These are phyloP conservation scores for Cebidichthys violaceus DNA, from an alignment of 2,113 vertebrate genomes.

Conservation along the genomic window DNA sequence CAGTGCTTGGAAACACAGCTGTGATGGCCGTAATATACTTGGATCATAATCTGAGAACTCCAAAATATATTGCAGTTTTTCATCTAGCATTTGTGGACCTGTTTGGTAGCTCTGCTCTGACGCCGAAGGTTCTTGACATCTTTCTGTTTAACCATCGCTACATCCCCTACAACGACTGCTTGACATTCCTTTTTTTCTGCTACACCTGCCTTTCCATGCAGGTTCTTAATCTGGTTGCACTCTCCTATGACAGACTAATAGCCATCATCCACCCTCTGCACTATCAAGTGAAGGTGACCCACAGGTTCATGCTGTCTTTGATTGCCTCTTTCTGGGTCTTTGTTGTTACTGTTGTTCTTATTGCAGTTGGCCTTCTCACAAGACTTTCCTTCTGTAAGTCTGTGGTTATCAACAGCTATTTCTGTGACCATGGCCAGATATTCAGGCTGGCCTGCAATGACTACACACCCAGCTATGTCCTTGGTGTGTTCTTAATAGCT, in stretches of 20 bases:
- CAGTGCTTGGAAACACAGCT: constrained; percentile 68
- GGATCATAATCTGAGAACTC: constrained; percentile 72
- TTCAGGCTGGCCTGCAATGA: constrained; percentile 76
- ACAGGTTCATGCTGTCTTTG: constrained; percentile 68
- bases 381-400: constrained; percentile 78
- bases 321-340: constrained; percentile 63
- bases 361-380: constrained; percentile 53
- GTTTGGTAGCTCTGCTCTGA: constrained; percentile 69
- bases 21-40: constrained; percentile 72
- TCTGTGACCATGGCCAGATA: constrained; percentile 75
- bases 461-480: constrained; percentile 33
- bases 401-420: constrained; percentile 76
- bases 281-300: constrained; percentile 63
- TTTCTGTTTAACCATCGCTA: constrained; percentile 70
- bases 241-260: constrained; percentile 80
- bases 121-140: constrained; percentile 78
- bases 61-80: constrained; percentile 81
- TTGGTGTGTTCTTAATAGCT: constrained; percentile 25
- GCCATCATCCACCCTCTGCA: constrained; percentile 79
- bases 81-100: constrained; percentile 79
- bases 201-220: constrained; percentile 74
- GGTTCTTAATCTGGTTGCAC: constrained; percentile 74
- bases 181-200: constrained; percentile 78
- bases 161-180: constrained; percentile 73
- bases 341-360: not conserved